phyloP scores from a whole-genome alignment of 2,113 vertebrate species.

The Aldabrachelys gigantea region DNA sequence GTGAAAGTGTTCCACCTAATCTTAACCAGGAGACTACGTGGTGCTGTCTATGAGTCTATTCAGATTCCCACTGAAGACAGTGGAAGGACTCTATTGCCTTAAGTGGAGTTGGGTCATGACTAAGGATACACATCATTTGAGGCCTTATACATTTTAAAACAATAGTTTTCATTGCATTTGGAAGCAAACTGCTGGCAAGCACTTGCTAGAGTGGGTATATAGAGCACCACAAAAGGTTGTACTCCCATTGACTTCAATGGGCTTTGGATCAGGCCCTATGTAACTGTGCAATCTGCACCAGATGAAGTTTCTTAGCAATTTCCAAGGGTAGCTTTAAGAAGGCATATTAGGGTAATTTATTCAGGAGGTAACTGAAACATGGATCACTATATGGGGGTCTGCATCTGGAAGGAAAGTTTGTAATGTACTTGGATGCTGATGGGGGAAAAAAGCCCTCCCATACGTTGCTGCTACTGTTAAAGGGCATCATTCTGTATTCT shows the following conservation, averaged over 20 bases:
- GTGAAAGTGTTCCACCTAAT: no score
- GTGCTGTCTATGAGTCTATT: background rate
- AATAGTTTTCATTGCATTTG: background rate
- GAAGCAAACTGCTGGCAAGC: background rate
- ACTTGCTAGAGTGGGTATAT: fast-evolving
- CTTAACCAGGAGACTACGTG: no score
- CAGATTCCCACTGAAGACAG: background rate
- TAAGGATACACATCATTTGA: fast-evolving
- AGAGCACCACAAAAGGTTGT: background rate
- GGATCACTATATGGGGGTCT: fast-evolving
- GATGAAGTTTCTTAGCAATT: background rate
- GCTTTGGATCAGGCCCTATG: no score
- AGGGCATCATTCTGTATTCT: background rate
- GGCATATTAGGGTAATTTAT: background rate
- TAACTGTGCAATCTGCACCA: fast-evolving
- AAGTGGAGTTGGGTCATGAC: fast-evolving
- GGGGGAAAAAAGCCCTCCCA: background rate
- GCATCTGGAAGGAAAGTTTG: background rate
- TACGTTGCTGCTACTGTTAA: background rate
- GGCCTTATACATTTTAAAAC: background rate
- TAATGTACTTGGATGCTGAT: background rate
- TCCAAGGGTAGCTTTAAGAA: background rate
- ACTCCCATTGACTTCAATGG: background rate
- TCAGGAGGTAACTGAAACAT: background rate
- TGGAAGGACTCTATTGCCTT: background rate